Conservation (phyloP, 2,888 invertebrate species). For the Pantelozetes paolii region DNA sequence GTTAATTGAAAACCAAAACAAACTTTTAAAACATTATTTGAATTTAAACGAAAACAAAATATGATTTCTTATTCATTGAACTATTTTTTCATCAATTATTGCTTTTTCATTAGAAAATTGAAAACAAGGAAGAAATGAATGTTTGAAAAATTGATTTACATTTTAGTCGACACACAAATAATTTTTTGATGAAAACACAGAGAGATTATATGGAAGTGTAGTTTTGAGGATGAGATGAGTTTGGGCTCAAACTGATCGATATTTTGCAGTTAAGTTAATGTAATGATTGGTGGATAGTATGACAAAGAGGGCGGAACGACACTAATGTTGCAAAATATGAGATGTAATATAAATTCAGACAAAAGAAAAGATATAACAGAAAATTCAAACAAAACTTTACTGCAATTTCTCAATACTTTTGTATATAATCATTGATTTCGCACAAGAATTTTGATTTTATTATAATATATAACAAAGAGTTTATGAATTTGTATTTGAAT, state of each 20-base stretch:
- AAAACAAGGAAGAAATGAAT: conserved; percentile 6
- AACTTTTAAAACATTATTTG: background rate
- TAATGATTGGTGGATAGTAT: conserved; percentile 28
- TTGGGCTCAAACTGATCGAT: conserved; percentile 16
- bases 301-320: conserved; percentile 16
- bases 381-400: background rate
- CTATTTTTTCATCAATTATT: background rate
- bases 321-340: conserved; percentile 2
- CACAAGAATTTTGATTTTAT: no score
- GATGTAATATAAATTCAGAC: background rate
- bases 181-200: background rate
- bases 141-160: background rate
- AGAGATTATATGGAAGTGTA: background rate
- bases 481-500: no score
- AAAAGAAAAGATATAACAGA: background rate
- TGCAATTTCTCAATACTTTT: no score
- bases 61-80: background rate
- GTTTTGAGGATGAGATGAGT: background rate
- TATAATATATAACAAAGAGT: no score
- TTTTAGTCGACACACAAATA: background rate
- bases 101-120: background rate
- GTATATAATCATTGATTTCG: no score
- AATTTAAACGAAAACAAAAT: background rate
- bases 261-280: conserved; percentile 26
- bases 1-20: background rate